These are phyloP conservation scores for Bimastos eiseni DNA, from an alignment of 2,888 invertebrate species.

Conservation along the genomic window DNA sequence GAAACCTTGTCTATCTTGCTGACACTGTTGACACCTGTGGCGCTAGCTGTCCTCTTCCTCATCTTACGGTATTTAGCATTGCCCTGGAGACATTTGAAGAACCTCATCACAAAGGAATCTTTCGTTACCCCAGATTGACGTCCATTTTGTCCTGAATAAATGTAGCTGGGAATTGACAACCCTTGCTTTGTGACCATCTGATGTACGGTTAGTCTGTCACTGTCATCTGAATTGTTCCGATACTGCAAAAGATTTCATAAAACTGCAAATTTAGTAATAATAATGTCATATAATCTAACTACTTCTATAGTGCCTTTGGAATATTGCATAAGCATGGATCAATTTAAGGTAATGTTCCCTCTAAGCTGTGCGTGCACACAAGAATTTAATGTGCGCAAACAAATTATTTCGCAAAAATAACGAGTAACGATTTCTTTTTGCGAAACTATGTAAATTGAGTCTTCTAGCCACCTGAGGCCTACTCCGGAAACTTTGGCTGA, in stretches of 20 bases:
- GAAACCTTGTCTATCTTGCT: slow-evolving; percentile 42
- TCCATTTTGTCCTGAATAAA: not conserved
- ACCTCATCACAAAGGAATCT: not conserved
- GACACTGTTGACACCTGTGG: slow-evolving; percentile 40
- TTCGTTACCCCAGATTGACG: not conserved
- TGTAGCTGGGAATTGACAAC: not conserved
- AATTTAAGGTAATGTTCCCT: too few species aligned
- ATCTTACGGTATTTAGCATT: slow-evolving; percentile 36
- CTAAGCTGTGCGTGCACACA: too few species aligned
- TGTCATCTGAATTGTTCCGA: not conserved
- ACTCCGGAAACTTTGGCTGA: too few species aligned
- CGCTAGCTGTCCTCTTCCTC: slow-evolving; percentile 19
- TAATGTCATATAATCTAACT: too few species aligned
- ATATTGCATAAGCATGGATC: too few species aligned
- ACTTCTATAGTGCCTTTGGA: too few species aligned
- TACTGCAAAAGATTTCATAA: not conserved
- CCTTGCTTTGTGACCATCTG: not conserved
- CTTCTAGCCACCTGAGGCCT: too few species aligned
- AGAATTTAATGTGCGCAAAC: too few species aligned
- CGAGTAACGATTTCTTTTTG: too few species aligned
- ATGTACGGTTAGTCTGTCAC: not conserved
- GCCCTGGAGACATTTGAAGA: slow-evolving; percentile 36
- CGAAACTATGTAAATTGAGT: too few species aligned
- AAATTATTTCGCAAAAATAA: too few species aligned
- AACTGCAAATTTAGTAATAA: not conserved